phyloP scores from a whole-genome alignment of 2,113 vertebrate genomes.

The Lophura nycthemera region DNA sequence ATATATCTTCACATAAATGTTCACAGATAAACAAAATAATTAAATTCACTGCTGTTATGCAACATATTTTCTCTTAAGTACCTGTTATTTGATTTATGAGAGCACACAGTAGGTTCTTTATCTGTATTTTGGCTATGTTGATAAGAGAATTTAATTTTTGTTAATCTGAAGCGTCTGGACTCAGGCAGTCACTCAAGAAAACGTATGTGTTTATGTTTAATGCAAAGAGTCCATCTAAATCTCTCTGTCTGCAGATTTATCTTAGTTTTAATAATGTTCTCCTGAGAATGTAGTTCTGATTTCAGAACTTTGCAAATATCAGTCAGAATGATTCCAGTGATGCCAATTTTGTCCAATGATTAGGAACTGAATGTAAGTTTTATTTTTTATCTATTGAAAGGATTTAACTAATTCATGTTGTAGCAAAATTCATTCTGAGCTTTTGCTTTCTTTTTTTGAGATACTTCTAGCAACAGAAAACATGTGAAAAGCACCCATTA shows the following conservation, averaged over 20 bases:
- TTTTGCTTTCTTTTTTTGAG: conserved; percentile 6
- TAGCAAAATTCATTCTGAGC: background rate
- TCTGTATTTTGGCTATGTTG: background rate
- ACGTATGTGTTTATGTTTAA: conserved; percentile 22
- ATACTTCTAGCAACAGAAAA: background rate
- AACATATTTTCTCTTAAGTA: conserved; percentile 13
- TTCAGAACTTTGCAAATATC: background rate
- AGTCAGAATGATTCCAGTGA: background rate
- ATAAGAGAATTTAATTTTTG: conserved; percentile 17
- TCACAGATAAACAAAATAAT: conserved; percentile 51
- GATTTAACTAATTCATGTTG: background rate
- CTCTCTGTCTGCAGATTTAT: background rate
- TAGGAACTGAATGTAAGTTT: background rate
- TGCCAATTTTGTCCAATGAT: background rate
- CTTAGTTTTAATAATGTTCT: conserved; percentile 1
- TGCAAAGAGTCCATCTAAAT: background rate
- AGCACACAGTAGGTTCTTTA: background rate
- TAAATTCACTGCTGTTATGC: conserved; percentile 29
- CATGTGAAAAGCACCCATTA: background rate
- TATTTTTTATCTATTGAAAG: background rate
- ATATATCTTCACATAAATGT: conserved; percentile 11
- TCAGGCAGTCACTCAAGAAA: conserved; percentile 6
- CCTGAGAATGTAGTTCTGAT: background rate
- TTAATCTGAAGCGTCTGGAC: background rate
- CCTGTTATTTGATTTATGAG: background rate